Conservation (phyloP, 2,797 vertebrate species). For the Sebastes jordani region DNA sequence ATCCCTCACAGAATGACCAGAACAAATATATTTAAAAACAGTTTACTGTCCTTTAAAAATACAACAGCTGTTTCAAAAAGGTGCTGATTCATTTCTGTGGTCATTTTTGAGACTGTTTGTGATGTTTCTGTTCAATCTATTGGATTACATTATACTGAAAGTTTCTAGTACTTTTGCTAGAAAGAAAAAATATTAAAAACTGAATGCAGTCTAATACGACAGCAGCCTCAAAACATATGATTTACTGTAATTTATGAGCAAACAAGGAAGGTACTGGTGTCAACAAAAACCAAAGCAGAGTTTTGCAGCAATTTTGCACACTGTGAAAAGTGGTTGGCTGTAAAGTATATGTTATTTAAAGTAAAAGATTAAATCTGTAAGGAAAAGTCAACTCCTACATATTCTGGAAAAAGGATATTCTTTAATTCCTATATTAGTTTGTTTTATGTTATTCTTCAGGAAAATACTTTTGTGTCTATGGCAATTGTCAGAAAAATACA, state of each 20-base stretch:
- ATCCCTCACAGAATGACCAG: not conserved
- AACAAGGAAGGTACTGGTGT: not conserved
- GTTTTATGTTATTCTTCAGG: not conserved
- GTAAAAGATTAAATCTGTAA: not conserved
- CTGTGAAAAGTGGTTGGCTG: not conserved
- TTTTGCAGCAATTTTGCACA: not conserved
- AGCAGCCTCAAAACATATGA: not conserved
- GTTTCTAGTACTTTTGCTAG: not conserved
- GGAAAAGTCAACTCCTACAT: not conserved
- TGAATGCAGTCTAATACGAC: no score
- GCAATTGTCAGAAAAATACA: not conserved
- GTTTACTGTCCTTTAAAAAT: not conserved
- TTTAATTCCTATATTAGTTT: not conserved
- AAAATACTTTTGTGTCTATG: not conserved
- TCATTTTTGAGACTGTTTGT: not conserved
- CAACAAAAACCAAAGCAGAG: not conserved
- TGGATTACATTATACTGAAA: not conserved
- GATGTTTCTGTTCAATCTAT: not conserved
- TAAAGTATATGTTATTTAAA: not conserved
- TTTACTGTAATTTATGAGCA: not conserved
- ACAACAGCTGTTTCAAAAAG: not conserved
- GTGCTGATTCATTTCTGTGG: not conserved
- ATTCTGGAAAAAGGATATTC: not conserved
- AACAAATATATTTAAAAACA: not conserved
- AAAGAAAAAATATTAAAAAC: no score